These are phyloP conservation scores for Sarotherodon lohbergeri DNA, from an alignment of 2,113 vertebrate species.

Conservation along the genomic window DNA sequence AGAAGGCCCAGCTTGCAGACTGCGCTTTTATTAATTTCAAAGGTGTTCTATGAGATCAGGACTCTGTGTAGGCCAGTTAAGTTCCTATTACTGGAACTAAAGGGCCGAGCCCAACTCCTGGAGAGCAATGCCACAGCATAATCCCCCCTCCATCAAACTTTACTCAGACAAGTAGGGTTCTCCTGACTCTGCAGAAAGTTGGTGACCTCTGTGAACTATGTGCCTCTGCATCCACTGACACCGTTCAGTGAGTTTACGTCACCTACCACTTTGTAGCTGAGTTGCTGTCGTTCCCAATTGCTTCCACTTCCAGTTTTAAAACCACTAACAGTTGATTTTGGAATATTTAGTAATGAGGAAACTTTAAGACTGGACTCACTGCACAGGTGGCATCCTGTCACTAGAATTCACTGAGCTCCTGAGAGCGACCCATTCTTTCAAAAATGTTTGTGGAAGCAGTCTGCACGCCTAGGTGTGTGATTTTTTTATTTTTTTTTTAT, in stretches of 20 bases:
- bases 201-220: not conserved
- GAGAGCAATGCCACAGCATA: not conserved
- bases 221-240: not conserved
- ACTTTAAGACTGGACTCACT: not conserved
- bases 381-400: not conserved
- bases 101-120: not conserved
- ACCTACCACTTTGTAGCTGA: not conserved
- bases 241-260: not conserved
- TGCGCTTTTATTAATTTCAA: not conserved
- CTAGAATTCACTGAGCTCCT: not conserved
- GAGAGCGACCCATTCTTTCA: not conserved
- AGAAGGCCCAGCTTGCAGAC: not conserved
- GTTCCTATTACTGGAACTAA: not conserved
- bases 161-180: not conserved
- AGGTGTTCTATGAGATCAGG: not conserved
- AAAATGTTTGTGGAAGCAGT: not conserved
- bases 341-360: not conserved
- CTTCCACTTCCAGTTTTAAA: not conserved
- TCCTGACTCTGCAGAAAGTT: not conserved
- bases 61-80: not conserved
- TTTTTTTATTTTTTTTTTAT: not conserved
- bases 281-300: not conserved
- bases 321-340: not conserved
- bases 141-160: not conserved
- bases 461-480: not conserved